phyloP scores from a whole-genome alignment of 2,797 vertebrate species.

The Gymnoscopelus braueri region DNA sequence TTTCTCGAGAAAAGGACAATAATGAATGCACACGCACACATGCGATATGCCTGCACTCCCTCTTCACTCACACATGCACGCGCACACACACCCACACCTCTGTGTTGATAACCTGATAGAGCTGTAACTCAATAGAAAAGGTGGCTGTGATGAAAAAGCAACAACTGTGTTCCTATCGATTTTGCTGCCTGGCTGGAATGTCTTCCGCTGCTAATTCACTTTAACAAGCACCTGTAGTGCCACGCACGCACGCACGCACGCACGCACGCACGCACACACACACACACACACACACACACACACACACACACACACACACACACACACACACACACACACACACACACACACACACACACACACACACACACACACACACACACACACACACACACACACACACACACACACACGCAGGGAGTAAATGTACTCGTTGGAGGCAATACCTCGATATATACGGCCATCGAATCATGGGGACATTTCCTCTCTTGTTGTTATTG shows the following conservation, averaged over 20 bases:
- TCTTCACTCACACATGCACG: conserved; percentile 32
- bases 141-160: conserved; percentile 59
- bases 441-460: no score
- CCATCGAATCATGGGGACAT: no score
- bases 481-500: no score
- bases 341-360: conserved; percentile 16
- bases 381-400: background rate
- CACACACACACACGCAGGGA: background rate
- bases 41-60: background rate
- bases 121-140: conserved; percentile 69
- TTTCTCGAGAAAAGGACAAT: conserved; percentile 67
- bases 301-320: background rate
- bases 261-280: background rate
- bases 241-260: background rate
- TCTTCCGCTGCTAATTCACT: conserved; percentile 61
- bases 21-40: conserved; percentile 66
- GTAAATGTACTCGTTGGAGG: background rate
- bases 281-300: conserved; percentile 16
- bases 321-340: conserved; percentile 2
- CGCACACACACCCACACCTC: conserved; percentile 48
- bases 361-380: no score
- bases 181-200: conserved; percentile 63
- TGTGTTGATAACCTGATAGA: conserved; percentile 76
- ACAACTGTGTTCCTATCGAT: conserved; percentile 75
- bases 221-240: conserved; percentile 34